Evolutionary conservation across 2,113 vertebrate genomes (phyloP).

Genomic region (Geococcyx californianus): DNA sequence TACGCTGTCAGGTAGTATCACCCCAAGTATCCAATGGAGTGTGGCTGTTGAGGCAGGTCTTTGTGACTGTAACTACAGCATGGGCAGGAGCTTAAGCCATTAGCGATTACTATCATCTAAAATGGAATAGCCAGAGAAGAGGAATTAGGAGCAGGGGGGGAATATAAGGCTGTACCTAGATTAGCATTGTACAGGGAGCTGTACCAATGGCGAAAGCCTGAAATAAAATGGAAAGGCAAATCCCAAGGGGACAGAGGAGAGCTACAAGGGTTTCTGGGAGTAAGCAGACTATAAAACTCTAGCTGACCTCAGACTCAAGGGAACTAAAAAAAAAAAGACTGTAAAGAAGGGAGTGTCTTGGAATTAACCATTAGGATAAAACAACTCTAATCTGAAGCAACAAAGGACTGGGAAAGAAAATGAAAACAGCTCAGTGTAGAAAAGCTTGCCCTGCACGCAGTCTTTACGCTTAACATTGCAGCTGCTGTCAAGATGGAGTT

Average conservation of each 20-base stretch:
- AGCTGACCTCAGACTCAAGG: slow-evolving; percentile 8
- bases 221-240: background rate
- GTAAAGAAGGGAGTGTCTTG: background rate
- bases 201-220: background rate
- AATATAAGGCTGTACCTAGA: background rate
- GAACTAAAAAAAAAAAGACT: background rate
- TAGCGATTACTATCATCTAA: background rate
- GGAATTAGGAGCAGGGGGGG: background rate
- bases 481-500: background rate
- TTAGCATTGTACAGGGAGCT: background rate
- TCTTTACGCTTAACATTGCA: fast-evolving
- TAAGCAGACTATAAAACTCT: background rate
- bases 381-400: background rate
- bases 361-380: background rate
- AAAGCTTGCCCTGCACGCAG: background rate
- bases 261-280: slow-evolving; percentile 10
- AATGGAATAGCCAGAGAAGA: background rate
- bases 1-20: slow-evolving; percentile 50
- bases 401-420: background rate
- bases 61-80: background rate
- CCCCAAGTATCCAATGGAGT: background rate
- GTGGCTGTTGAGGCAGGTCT: background rate
- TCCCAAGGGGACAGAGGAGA: background rate
- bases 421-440: background rate
- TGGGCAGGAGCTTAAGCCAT: background rate